phyloP scores from a whole-genome alignment of 2,797 vertebrate species.

The Cirrhinus mrigala region DNA sequence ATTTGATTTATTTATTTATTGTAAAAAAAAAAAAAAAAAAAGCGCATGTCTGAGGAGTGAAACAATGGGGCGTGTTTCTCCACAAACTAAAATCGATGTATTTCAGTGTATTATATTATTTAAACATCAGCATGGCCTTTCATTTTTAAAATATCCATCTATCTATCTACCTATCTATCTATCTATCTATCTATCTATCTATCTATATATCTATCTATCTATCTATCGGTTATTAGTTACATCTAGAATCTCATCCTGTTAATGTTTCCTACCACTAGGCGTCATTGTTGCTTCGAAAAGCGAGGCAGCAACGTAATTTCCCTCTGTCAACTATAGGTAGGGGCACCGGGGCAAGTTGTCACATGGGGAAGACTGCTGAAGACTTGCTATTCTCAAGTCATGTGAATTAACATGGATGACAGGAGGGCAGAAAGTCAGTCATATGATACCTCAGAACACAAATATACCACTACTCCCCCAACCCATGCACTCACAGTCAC shows the following conservation, averaged over 20 bases:
- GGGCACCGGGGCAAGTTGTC: not conserved
- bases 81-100: not conserved
- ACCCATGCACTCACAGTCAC: conserved; percentile 6
- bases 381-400: conserved; percentile 57
- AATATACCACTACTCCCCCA: conserved; percentile 32
- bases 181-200: not conserved
- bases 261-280: not conserved
- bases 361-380: not conserved
- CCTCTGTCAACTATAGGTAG: not conserved
- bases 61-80: not conserved
- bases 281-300: conserved; percentile 1
- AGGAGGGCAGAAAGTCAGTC: conserved; percentile 67
- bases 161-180: not conserved
- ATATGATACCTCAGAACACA: conserved; percentile 63
- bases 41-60: not conserved
- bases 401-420: conserved; percentile 69
- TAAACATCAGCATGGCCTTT: not conserved
- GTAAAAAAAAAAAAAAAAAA: not conserved
- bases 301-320: not conserved
- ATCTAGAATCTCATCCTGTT: not conserved
- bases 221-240: too few relatives aligned
- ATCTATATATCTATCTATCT: not conserved
- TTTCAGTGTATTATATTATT: not conserved
- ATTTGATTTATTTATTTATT: too few relatives aligned
- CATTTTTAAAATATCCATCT: not conserved